These are phyloP conservation scores for Opisthocomus hoazin DNA, from an alignment of 2,113 vertebrate genomes.

Conservation along the genomic window DNA sequence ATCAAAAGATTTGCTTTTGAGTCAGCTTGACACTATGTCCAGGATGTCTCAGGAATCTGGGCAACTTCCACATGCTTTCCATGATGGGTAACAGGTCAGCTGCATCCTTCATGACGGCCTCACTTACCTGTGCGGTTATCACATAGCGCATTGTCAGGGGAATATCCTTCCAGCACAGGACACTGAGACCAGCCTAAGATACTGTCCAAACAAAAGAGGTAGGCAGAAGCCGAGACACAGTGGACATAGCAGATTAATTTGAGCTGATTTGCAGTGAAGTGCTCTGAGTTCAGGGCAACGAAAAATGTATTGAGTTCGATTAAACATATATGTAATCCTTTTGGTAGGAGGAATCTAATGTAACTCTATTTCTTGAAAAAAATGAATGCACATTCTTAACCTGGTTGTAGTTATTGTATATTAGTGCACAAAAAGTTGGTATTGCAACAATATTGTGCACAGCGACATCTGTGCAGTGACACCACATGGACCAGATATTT, in stretches of 20 bases:
- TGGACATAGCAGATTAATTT: not conserved
- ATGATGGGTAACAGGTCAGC: not conserved
- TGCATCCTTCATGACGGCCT: not conserved
- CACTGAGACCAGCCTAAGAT: not conserved
- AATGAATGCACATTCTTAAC: not conserved
- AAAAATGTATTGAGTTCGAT: not conserved
- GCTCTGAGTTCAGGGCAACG: not conserved
- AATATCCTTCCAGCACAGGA: not conserved
- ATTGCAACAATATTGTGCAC: not conserved
- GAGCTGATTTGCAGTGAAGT: not conserved
- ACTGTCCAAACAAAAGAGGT: not conserved
- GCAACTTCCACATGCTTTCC: not conserved
- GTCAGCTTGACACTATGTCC: not conserved
- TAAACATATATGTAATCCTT: not conserved
- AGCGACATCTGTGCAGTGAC: not conserved
- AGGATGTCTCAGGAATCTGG: not conserved
- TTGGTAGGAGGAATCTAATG: not conserved
- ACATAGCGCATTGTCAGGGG: not conserved
- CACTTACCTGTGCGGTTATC: not conserved
- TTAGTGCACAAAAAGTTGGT: not conserved
- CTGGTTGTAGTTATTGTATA: not conserved
- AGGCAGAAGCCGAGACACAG: not conserved
- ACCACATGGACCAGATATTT: rapidly evolving
- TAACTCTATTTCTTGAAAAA: not conserved
- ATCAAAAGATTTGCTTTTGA: not conserved